Base-by-base conservation (phyloP, 2,113 vertebrate genomes). In the Takifugu flavidus region DNA sequence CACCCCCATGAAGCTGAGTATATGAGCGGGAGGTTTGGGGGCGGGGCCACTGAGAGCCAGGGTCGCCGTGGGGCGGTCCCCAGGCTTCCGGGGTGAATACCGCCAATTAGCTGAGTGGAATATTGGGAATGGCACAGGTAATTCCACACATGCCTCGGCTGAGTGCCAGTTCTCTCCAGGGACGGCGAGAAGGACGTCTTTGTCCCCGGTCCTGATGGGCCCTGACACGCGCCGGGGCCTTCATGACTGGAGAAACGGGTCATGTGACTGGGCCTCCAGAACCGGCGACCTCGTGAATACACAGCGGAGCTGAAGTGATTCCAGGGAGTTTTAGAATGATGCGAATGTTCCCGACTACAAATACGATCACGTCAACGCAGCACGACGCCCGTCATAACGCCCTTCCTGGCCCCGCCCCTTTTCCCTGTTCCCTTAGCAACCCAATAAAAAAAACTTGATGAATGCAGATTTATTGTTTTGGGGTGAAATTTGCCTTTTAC, bases 91-190 rank as follows among this genome's bases (percentile, higher is more conserved):
- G 63, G 79, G 82, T 74, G 75, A 80, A 80, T 62, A 39, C 59
- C 57, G 72, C 65, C 84, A 84, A 89, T 90, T 85, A 83, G 78
- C 62, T 68, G 73, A 83, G 80, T 84, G 79, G 81, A 72, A 28
- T 65, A 68, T 73, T 39, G 8, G 59, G 74, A 65, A 63, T 64
- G 59, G 54, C 72, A 44, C 71, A 84, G 71, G 76, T 84, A 80
- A 84, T 86, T 74, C 57, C 34, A 39, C 42, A 43, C 6, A 43
- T 8, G 42, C 42, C 6, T 13, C 42, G 82, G 72, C 74, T 68
- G 66, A 53, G 46, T 53, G 75, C 74, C 65, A 31, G 6, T 60
- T 56, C 51, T 60, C 70, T 53, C 63, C 14, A 46, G 44, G 70
- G 64, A 28, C 11, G 20, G 54, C 15, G 53, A 29, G 62, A 29